Evolutionary conservation across 2,113 vertebrate species (phyloP), one percentile per base, ranked within the genome.

Genomic region (Anhinga rufa): DNA sequence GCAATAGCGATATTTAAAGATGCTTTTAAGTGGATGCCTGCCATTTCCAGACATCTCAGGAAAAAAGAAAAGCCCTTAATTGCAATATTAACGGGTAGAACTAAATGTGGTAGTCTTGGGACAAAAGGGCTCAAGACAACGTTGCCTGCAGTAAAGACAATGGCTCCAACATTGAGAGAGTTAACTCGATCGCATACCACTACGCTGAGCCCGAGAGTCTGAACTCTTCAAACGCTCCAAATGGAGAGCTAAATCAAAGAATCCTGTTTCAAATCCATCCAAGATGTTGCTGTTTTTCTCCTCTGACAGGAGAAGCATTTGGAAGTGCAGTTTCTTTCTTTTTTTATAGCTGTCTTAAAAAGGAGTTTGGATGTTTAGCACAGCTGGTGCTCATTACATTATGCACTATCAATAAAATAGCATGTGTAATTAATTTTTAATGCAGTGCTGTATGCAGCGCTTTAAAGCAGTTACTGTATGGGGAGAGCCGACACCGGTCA

Each of bases 341-440:
- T 98, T 98, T 98, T 98, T 97, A 99, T 98, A 98, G 98, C 98
- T 98, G 98, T 98, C 98, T 99, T 99, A 98, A 98, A 98, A 98
- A 98, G 98, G 98, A 98, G 98, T 98, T 98, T 98, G 98, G 98
- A 98, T 98, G 98, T 98, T 98, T 98, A 98, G 98, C 97, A 98
- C 99, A 99, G 98, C 98, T 99, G 98, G 98, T 98, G 98, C 98
- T 98, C 98, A 98, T 99, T 99, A 99, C 98, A 98, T 98, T 99
- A 98, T 98, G 98, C 98, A 98, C 98, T 98, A 98, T 98, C 98
- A 99, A 98, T 98, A 98, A 99, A 98, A 98, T 98, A 98, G 98
- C 98, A 99, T 98, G 98, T 99, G 98, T 99, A 99, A 99, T 99
- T 99, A 99, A 99, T 99, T 98, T 98, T 98, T 98, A 98, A 99